Percentiles rank a stretch among this genome's conserved stretches.
phyloP scores from a whole-genome alignment of 2,113 vertebrate species.

The Rhinogobius similis region DNA sequence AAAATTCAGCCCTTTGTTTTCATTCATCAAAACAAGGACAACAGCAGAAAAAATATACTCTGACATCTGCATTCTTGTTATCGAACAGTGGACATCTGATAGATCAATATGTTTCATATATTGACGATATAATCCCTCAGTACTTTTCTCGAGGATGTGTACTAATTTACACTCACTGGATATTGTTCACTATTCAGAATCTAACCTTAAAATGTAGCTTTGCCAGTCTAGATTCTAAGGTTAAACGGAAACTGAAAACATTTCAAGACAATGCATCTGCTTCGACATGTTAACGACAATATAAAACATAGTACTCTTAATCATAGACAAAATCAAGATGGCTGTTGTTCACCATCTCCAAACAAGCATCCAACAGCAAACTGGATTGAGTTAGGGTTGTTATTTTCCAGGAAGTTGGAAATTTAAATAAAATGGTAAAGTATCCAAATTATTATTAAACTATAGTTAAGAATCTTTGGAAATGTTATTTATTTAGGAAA shows the following conservation, averaged over 20 bases:
- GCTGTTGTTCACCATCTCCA: background rate
- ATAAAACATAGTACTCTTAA: background rate
- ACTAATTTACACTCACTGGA: background rate
- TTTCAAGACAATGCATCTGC: background rate
- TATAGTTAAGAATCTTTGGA: background rate
- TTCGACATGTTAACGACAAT: background rate
- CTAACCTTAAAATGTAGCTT: background rate
- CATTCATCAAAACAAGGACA: background rate
- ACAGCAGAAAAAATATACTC: background rate
- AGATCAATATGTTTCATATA: background rate
- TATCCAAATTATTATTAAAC: no score
- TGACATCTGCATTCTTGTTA: background rate
- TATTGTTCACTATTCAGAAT: background rate
- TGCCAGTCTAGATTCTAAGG: background rate
- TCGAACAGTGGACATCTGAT: background rate
- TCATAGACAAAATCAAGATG: background rate
- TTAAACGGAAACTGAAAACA: background rate
- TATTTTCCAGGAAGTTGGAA: background rate
- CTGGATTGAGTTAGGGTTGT: background rate
- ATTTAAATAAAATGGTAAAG: background rate
- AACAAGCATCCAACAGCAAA: background rate
- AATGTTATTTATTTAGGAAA: no score
- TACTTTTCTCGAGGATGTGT: background rate
- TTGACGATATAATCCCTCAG: background rate
- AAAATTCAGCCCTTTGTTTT: constrained; percentile 9